Conservation (phyloP, 2,888 invertebrate species). For the Lasioglossum malachurum region DNA sequence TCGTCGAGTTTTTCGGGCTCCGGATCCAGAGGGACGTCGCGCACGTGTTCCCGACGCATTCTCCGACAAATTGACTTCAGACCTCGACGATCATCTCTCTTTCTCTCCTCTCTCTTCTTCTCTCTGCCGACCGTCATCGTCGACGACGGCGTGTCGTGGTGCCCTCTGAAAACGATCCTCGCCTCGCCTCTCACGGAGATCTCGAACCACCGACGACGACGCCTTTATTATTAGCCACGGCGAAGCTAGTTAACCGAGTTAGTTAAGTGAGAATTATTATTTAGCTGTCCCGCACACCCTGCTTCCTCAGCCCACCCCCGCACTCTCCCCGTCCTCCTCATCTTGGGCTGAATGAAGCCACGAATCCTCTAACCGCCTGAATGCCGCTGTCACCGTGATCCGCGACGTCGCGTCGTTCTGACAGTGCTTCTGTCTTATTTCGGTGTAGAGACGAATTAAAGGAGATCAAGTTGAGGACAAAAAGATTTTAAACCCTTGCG, state of each 20-base stretch:
- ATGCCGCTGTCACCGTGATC: constrained; percentile 15
- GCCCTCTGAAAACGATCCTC: constrained; percentile 73
- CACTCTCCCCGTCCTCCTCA: constrained; percentile 5
- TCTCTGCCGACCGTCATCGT: constrained; percentile 40
- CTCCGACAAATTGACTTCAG: constrained; percentile 85
- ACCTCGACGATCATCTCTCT: constrained; percentile 75
- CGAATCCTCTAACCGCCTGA: constrained; percentile 25
- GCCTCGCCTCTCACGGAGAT: constrained; percentile 38
- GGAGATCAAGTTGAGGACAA: neutral
- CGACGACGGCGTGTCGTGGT: constrained; percentile 60
- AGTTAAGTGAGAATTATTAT: constrained; percentile 85
- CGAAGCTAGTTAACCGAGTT: constrained; percentile 83
- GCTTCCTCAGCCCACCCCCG: constrained; percentile 21
- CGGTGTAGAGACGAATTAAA: neutral
- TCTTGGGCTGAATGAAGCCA: constrained; percentile 59
- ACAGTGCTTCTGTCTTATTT: neutral
- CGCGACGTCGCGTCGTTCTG: neutral
- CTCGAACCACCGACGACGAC: constrained; percentile 73
- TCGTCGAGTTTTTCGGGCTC: constrained; percentile 51
- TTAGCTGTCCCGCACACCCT: constrained; percentile 73
- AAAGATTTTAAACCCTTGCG: neutral
- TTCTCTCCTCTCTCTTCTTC: constrained; percentile 36
- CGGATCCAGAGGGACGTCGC: constrained; percentile 58
- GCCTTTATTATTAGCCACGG: constrained; percentile 84
- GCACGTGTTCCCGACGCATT: constrained; percentile 84